These are phyloP conservation scores for Trisateles emortualis DNA, from an alignment of 2,888 invertebrate genomes.

Conservation along the genomic window DNA sequence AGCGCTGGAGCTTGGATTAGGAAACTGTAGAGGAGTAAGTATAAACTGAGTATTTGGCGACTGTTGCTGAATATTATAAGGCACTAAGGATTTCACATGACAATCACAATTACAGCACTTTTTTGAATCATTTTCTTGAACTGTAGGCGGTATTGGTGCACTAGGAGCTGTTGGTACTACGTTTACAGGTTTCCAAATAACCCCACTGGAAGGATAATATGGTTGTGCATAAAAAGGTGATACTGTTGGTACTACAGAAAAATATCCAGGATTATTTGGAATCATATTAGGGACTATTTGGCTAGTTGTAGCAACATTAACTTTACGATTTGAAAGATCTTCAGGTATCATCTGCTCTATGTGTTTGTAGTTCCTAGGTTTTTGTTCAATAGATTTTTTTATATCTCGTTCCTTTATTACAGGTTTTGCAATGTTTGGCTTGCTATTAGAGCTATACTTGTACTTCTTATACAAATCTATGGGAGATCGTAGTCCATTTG, in stretches of 20 bases:
- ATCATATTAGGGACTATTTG: constrained; percentile 15
- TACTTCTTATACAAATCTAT: constrained; percentile 25
- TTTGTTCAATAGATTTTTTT: constrained; percentile 7
- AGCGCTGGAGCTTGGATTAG: constrained; percentile 42
- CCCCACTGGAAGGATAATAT: constrained; percentile 52
- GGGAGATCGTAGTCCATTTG: constrained; percentile 19
- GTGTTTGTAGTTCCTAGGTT: background rate
- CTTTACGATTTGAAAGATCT: constrained; percentile 41
- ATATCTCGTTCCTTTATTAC: constrained; percentile 5
- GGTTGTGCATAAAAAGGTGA: constrained; percentile 52
- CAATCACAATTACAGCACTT: constrained; percentile 65
- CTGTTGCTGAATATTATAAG: constrained; percentile 40
- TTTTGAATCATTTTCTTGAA: constrained; percentile 30
- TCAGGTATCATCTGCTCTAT: constrained; percentile 46
- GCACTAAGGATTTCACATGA: constrained; percentile 43
- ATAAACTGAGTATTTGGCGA: constrained; percentile 58
- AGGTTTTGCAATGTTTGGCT: background rate
- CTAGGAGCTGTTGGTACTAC: constrained; percentile 49
- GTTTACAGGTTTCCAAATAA: constrained; percentile 66
- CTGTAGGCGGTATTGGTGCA: constrained; percentile 28
- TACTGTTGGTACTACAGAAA: constrained; percentile 51
- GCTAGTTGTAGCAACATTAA: background rate
- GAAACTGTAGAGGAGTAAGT: constrained; percentile 57
- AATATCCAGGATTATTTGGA: constrained; percentile 33
- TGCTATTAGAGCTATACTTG: constrained; percentile 1